Conservation (phyloP, 2,797 vertebrate species). For the Delichon dasypus region DNA sequence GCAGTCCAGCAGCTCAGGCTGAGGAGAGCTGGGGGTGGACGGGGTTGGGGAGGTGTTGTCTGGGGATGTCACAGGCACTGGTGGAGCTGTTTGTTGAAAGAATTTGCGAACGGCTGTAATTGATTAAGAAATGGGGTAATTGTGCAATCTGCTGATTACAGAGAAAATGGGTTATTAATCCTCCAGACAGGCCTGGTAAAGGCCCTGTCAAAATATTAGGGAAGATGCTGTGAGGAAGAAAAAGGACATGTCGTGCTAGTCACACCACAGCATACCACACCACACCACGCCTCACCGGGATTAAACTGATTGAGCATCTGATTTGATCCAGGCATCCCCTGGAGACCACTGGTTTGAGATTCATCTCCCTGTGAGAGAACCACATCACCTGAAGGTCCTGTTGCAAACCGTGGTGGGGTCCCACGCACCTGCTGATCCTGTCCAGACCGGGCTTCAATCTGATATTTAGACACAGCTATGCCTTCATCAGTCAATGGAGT, state of each 20-base stretch:
- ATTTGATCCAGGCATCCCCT: background rate
- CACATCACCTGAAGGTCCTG: background rate
- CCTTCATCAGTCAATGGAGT: background rate
- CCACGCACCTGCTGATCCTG: background rate
- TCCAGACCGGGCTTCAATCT: background rate
- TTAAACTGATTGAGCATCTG: background rate
- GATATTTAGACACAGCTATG: background rate
- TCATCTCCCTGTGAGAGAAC: background rate
- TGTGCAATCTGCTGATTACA: background rate
- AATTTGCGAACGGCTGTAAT: background rate
- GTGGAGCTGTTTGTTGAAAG: background rate
- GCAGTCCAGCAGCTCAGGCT: background rate
- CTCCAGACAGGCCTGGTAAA: background rate
- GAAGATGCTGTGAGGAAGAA: background rate
- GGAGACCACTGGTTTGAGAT: background rate
- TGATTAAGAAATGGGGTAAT: background rate
- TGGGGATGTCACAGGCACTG: background rate
- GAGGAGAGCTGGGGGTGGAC: background rate
- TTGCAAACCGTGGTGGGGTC: background rate
- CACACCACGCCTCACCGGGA: background rate
- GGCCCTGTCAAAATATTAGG: background rate
- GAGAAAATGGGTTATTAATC: background rate
- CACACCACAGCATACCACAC: background rate
- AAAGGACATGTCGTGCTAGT: background rate
- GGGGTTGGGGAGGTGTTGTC: background rate